These are phyloP conservation scores for Atlantisia rogersi DNA, from an alignment of 2,113 vertebrate genomes.

Conservation along the genomic window DNA sequence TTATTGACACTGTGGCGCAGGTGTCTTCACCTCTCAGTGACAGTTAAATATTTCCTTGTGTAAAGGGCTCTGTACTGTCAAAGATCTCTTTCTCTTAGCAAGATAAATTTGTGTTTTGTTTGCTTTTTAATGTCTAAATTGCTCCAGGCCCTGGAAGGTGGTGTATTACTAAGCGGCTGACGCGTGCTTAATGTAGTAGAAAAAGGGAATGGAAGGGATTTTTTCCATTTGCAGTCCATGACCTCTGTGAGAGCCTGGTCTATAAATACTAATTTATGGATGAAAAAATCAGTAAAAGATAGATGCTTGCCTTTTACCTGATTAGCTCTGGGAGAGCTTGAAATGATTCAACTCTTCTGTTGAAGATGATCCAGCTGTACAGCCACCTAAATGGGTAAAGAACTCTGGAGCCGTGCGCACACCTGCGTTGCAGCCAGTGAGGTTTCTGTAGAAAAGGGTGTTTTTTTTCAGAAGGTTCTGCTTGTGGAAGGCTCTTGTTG, in stretches of 20 bases:
- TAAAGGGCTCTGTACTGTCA: neutral
- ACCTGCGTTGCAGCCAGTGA: fast-evolving
- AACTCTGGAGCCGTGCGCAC: fast-evolving
- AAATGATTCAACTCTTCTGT: neutral
- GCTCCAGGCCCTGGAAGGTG: neutral
- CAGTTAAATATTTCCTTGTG: neutral
- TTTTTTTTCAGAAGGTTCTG: neutral
- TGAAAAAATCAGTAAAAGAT: neutral
- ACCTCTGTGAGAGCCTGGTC: neutral
- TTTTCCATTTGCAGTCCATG: neutral
- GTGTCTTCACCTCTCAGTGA: neutral
- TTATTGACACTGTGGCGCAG: fast-evolving
- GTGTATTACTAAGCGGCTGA: neutral
- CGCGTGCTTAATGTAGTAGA: fast-evolving
- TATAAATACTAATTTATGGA: neutral
- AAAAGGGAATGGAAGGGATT: neutral
- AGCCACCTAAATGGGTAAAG: fast-evolving
- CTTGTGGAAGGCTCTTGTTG: neutral
- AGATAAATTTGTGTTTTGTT: neutral
- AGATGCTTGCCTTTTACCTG: neutral
- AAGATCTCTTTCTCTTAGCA: neutral
- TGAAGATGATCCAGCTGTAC: neutral
- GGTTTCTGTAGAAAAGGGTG: neutral
- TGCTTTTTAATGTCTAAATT: neutral
- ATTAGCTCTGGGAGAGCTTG: neutral